Evolutionary conservation across 2,888 invertebrate genomes (phyloP).

Genomic region (Rhodophaea formosa): DNA sequence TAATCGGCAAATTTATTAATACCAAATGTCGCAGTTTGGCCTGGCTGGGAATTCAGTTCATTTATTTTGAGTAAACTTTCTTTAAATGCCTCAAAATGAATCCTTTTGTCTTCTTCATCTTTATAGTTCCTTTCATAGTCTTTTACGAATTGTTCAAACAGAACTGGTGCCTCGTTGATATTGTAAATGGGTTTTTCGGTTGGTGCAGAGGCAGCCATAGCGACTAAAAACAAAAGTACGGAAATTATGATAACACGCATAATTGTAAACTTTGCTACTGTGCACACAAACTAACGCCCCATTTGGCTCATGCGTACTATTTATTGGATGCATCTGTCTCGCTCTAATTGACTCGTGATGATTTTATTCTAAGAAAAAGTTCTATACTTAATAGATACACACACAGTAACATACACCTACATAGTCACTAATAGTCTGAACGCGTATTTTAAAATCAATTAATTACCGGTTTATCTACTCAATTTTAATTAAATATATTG

Average conservation of each 20-base stretch:
- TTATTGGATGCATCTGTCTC: neutral
- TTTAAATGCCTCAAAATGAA: slow-evolving; percentile 42
- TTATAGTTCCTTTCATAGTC: slow-evolving; percentile 43
- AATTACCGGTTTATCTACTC: neutral
- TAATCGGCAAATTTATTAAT: slow-evolving; percentile 45
- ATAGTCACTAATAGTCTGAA: neutral
- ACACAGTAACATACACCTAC: neutral
- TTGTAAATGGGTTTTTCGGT: slow-evolving; percentile 32
- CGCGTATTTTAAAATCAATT: neutral
- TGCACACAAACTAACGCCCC: too few relatives aligned
- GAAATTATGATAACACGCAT: neutral
- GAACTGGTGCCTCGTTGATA: slow-evolving; percentile 31
- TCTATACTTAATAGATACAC: too few relatives aligned
- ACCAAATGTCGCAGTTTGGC: slow-evolving; percentile 33
- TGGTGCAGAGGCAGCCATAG: neutral
- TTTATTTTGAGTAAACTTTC: slow-evolving; percentile 39
- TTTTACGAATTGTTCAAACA: slow-evolving; percentile 44
- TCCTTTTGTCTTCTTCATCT: slow-evolving; percentile 39
- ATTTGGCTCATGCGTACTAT: neutral
- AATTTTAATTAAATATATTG: neutral
- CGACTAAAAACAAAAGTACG: neutral
- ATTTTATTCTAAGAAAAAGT: too few relatives aligned
- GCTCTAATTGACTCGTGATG: neutral
- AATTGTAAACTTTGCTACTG: neutral
- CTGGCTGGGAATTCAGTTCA: slow-evolving; percentile 28